Conservation (phyloP, 2,888 invertebrate species). For the Flabesymbios commensalis region DNA sequence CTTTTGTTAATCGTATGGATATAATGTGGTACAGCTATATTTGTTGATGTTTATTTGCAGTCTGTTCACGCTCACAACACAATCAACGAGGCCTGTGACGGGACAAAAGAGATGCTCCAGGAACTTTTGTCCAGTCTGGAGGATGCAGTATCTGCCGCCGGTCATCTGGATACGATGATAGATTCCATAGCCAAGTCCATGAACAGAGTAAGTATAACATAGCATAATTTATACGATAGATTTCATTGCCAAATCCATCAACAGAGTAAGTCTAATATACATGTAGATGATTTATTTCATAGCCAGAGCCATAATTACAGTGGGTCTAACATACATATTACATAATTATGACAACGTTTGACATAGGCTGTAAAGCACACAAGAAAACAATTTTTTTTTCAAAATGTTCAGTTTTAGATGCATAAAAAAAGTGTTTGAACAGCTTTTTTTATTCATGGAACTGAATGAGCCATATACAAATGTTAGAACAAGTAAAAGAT, state of each 20-base stretch:
- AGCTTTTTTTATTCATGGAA: too few relatives aligned
- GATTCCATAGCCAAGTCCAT: conserved; percentile 78
- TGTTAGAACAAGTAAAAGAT: too few relatives aligned
- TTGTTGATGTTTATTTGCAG: too few relatives aligned
- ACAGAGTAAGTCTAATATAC: conserved; percentile 15
- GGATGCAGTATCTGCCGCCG: conserved; percentile 77
- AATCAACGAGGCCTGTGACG: conserved; percentile 79
- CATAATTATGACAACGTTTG: too few relatives aligned
- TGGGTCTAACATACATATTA: too few relatives aligned
- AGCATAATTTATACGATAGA: background rate
- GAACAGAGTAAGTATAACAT: conserved; percentile 16
- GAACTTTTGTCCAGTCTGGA: conserved; percentile 77
- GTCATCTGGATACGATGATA: conserved; percentile 85
- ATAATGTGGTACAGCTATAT: too few relatives aligned
- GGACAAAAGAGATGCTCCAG: conserved; percentile 77
- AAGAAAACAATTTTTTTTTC: too few relatives aligned
- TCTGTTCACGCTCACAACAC: conserved; percentile 79
- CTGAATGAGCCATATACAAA: too few relatives aligned
- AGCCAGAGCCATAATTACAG: conserved; percentile 70
- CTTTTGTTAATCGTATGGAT: too few relatives aligned
- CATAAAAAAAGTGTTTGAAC: too few relatives aligned
- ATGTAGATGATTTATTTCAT: conserved; percentile 61
- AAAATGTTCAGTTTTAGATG: too few relatives aligned
- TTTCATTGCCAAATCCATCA: conserved; percentile 69
- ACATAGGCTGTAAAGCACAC: too few relatives aligned